Conservation (phyloP, 2,797 vertebrate genomes). For the Macropus fuliginosus region DNA sequence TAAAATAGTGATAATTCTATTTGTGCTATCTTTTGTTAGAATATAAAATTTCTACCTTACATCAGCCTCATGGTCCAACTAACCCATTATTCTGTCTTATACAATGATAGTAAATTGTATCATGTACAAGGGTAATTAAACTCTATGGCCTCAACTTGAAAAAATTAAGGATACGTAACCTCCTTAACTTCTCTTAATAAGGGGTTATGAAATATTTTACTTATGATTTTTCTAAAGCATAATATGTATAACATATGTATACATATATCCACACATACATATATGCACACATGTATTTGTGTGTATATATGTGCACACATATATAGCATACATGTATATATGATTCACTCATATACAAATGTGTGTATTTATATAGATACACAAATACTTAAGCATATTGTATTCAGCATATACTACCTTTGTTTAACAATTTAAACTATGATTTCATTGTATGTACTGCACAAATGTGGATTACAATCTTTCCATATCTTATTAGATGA, state of each 20-base stretch:
- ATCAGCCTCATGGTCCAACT: background rate
- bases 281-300: background rate
- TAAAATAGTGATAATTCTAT: background rate
- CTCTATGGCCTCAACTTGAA: background rate
- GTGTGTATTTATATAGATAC: background rate
- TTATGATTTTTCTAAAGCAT: background rate
- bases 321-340: background rate
- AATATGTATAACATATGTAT: no score
- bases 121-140: background rate
- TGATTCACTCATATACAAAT: background rate
- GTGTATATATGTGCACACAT: no score
- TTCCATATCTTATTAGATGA: background rate
- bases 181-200: background rate
- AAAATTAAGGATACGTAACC: background rate
- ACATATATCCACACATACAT: background rate
- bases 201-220: background rate
- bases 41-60: background rate
- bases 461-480: background rate
- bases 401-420: background rate
- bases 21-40: background rate
- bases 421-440: background rate
- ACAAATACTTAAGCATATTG: background rate
- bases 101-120: background rate
- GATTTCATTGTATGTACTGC: background rate
- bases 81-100: background rate